Evolutionary conservation across 2,888 invertebrate species (phyloP), one percentile per base, ranked within the genome.

Genomic region (Hanleya hanleyi): DNA sequence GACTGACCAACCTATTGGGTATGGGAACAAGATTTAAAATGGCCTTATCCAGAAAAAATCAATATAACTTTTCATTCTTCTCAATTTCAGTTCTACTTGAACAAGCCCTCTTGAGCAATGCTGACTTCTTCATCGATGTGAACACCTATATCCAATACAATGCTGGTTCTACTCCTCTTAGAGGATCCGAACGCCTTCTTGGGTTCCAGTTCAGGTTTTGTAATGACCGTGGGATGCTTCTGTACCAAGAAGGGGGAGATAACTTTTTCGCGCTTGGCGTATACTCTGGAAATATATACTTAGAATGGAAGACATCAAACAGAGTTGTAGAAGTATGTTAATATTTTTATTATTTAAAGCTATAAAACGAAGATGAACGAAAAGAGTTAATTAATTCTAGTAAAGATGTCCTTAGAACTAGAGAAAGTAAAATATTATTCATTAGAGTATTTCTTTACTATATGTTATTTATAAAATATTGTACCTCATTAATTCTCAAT

Each of bases 261-360:
- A 79, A 75, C 32, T 81, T 76, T 67, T 81, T 81, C 38, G 76
- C 79, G 22, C 51, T 79, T 7, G 81, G 81, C 2, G 74, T 81
- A 12, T 72, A 78, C 70, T 50, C 67, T 1, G 49, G 50, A 37
- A 71, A 71, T 32, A 75, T 81, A 18, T 81, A 81, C 70, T 61
- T 81, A n/a, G 81, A 81, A 64, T 81, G 81, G 81, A 76, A 79
- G 38, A 79, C 73, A 6, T 65, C 66, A 4, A 67, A 73, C 35
- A 74, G 65, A 37, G 62, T 81, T 12, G 75, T 79, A 5, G 81
- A 81, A 73, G 79, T 79, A 49, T n/a, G n/a, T n/a, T n/a, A n/a
- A n/a, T n/a, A n/a, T n/a, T n/a, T n/a, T n/a, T n/a, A n/a, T n/a
- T n/a, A n/a, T n/a, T n/a, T n/a, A n/a, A n/a, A n/a, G n/a, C n/a